These are phyloP conservation scores for Cettia cetti DNA, from an alignment of 2,113 vertebrate genomes.

Conservation along the genomic window DNA sequence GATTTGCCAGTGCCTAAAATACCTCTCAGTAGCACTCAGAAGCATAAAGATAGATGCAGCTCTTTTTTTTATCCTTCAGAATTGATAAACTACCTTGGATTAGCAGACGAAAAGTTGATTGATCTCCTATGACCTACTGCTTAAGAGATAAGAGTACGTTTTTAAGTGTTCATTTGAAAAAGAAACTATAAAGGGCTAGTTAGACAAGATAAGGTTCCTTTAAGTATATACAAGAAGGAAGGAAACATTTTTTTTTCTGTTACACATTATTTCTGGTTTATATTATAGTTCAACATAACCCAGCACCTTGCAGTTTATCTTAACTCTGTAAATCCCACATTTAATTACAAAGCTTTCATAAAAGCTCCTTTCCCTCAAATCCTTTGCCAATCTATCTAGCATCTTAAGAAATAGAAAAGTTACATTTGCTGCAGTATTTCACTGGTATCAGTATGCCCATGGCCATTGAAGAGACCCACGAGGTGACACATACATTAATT, in stretches of 20 bases:
- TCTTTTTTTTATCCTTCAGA: background rate
- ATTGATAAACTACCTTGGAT: background rate
- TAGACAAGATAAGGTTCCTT: background rate
- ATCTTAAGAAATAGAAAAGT: background rate
- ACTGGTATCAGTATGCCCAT: background rate
- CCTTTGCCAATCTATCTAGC: background rate
- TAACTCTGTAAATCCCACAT: background rate
- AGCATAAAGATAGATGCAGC: background rate
- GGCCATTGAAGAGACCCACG: background rate
- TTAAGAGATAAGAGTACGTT: background rate
- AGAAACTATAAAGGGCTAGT: background rate
- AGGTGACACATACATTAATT: background rate
- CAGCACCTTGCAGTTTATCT: background rate
- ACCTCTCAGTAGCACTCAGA: background rate
- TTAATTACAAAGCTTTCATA: background rate
- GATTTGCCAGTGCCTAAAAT: fast-evolving
- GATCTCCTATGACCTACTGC: background rate
- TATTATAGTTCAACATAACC: background rate
- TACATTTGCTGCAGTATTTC: background rate
- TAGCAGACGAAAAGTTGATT: background rate
- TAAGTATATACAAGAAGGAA: background rate
- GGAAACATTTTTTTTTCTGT: background rate
- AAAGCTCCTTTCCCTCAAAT: background rate
- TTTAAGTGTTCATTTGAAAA: background rate
- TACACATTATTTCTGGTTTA: background rate